These are phyloP conservation scores for Cryptoprocta ferox DNA, from an alignment of 2,797 vertebrate species.

Conservation along the genomic window DNA sequence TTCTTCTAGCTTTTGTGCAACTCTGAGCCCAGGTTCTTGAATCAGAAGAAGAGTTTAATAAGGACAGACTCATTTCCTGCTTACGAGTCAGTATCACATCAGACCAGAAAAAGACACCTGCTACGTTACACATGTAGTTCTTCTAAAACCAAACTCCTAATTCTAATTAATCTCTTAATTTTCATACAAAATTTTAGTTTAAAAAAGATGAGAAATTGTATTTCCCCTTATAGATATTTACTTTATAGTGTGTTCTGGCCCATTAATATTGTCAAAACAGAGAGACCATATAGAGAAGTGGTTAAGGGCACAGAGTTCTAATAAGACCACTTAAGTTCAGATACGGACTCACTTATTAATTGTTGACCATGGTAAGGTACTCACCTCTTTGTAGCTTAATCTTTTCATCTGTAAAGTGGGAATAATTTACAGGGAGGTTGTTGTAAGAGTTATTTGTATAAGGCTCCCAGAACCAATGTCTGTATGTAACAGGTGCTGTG, in stretches of 20 bases:
- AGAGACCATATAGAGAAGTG: neutral
- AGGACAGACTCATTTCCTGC: neutral
- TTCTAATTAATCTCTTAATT: neutral
- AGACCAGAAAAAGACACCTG: neutral
- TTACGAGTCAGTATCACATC: neutral
- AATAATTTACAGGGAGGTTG: neutral
- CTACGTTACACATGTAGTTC: neutral
- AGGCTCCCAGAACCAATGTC: neutral
- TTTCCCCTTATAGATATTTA: neutral
- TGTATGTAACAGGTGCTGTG: neutral
- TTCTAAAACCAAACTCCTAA: conserved; percentile 24
- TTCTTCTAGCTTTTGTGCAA: neutral
- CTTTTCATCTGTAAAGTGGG: conserved; percentile 34
- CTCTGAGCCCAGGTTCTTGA: neutral
- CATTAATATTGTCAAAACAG: neutral
- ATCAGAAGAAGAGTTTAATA: neutral
- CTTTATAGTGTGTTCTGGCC: neutral
- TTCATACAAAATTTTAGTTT: conserved; percentile 13
- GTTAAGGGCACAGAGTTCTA: neutral
- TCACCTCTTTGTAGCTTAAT: neutral
- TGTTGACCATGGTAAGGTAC: neutral
- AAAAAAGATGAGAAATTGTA: conserved; percentile 2
- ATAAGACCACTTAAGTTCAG: neutral
- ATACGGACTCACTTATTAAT: neutral
- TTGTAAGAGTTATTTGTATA: neutral